Evolutionary conservation across 2,113 vertebrate genomes (phyloP).

Genomic region (Emydocephalus ijimae): DNA sequence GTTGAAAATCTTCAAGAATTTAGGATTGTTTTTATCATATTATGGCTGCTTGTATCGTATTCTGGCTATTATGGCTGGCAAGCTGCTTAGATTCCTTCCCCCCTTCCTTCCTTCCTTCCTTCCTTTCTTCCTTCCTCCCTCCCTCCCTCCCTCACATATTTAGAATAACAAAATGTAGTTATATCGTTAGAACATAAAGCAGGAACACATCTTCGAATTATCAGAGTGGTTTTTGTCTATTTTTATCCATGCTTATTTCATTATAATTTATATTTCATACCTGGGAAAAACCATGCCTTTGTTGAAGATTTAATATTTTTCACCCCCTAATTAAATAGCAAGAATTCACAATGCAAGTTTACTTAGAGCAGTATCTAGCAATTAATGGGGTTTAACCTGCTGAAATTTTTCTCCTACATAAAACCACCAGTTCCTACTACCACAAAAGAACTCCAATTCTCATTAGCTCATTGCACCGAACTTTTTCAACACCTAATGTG

Average conservation of each 20-base stretch:
- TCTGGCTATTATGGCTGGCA: not conserved
- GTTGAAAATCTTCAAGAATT: not conserved
- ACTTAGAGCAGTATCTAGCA: not conserved
- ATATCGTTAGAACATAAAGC: not conserved
- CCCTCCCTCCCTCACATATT: not conserved
- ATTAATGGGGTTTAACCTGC: not conserved
- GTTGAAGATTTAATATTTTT: constrained; percentile 12
- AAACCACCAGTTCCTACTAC: not conserved
- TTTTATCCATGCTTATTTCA: constrained; percentile 8
- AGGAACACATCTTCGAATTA: not conserved
- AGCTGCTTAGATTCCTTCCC: not conserved
- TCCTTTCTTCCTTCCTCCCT: no score
- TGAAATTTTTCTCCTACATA: not conserved
- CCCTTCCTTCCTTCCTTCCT: not conserved
- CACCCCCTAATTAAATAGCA: constrained; percentile 9
- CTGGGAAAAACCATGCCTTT: constrained; percentile 15
- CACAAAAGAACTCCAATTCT: not conserved
- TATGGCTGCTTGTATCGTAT: not conserved
- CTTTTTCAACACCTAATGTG: not conserved
- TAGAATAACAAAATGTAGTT: not conserved
- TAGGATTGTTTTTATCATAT: not conserved
- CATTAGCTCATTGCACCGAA: not conserved
- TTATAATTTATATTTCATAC: constrained; percentile 3
- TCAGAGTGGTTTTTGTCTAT: not conserved
- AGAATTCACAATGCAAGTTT: not conserved